Conservation (phyloP, 2,797 vertebrate genomes). For the Poeciliopsis paucimaculata region DNA sequence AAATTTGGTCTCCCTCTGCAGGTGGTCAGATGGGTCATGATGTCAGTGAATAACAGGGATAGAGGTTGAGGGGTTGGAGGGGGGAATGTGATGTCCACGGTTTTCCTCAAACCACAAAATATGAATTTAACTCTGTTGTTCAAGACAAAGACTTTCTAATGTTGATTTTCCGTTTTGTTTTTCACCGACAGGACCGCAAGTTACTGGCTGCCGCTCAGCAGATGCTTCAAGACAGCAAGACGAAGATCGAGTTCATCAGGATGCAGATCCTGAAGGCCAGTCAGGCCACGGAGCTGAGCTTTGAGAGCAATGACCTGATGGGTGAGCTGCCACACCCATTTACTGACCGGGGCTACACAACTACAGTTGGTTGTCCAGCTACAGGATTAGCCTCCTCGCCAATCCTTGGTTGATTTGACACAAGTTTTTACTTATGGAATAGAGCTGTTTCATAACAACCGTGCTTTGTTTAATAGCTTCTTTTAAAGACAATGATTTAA, state of each 20-base stretch:
- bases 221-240: constrained; percentile 99
- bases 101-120: constrained; percentile 1
- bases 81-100: not conserved
- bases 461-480: not conserved
- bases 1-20: constrained; percentile 1
- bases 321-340: constrained; percentile 55
- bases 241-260: constrained; percentile 98
- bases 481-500: not conserved
- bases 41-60: constrained; percentile 6
- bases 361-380: not conserved
- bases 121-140: not conserved
- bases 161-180: not conserved
- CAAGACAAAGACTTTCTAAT: not conserved
- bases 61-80: not conserved
- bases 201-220: constrained; percentile 95
- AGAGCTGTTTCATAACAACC: not conserved
- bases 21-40: not conserved
- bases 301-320: constrained; percentile 90
- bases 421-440: not conserved
- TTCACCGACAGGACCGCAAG: constrained; percentile 89
- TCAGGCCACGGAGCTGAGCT: constrained; percentile 93
- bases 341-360: not conserved
- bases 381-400: not conserved
- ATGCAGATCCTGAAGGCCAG: constrained; percentile 99
- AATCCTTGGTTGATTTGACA: not conserved